Evolutionary conservation across 2,797 vertebrate genomes (phyloP).

Genomic region (Nothura maculosa): DNA sequence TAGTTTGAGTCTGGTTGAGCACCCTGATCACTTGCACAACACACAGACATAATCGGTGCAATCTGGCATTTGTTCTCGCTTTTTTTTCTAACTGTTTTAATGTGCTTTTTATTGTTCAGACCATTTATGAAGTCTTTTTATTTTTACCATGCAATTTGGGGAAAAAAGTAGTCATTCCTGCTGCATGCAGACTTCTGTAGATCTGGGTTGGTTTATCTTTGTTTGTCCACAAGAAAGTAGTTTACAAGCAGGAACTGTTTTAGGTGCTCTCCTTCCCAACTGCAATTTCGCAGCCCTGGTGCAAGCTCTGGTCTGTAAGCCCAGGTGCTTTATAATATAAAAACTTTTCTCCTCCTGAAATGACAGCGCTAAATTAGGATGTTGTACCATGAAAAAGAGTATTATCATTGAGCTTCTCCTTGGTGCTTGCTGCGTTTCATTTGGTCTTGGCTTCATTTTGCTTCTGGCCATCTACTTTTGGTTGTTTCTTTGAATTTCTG

Average conservation of each 20-base stretch:
- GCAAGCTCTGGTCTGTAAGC: not conserved
- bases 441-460: not conserved
- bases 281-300: not conserved
- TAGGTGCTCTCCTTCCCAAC: not conserved
- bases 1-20: not conserved
- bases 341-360: not conserved
- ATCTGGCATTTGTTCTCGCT: not conserved
- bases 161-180: not conserved
- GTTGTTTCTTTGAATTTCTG: not conserved
- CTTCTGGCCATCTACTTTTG: not conserved
- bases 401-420: not conserved
- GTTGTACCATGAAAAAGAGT: not conserved
- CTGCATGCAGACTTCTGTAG: not conserved
- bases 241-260: not conserved
- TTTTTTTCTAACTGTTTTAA: not conserved
- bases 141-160: not conserved
- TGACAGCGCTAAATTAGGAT: not conserved
- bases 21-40: not conserved
- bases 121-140: not conserved
- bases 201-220: not conserved
- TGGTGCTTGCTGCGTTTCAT: not conserved
- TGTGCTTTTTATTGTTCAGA: not conserved
- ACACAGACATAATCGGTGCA: not conserved
- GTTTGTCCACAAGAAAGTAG: not conserved
- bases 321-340: not conserved